phyloP scores from a whole-genome alignment of 2,797 vertebrate species.

The Sternotherus odoratus region DNA sequence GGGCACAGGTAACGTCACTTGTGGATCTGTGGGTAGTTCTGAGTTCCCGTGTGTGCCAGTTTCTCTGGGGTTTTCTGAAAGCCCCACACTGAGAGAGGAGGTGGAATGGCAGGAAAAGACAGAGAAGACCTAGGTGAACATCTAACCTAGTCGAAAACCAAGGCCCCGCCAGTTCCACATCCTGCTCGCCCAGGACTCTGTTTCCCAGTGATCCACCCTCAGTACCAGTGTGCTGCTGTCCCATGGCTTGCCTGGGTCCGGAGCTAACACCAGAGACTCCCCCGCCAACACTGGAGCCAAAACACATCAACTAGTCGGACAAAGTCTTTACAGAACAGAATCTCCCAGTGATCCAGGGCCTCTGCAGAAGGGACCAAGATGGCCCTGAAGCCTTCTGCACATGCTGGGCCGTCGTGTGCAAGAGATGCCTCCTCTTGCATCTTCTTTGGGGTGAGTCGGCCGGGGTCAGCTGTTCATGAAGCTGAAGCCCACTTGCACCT shows the following conservation, averaged over 20 bases:
- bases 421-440: background rate
- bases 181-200: background rate
- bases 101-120: background rate
- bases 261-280: background rate
- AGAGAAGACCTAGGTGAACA: background rate
- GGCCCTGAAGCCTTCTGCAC: fast-evolving
- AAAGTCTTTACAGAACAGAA: background rate
- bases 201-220: background rate
- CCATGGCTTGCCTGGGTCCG: fast-evolving
- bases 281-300: fast-evolving
- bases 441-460: too few species aligned
- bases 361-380: fast-evolving
- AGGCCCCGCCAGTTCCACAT: fast-evolving
- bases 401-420: fast-evolving
- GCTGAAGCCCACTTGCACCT: background rate
- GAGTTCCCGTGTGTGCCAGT: background rate
- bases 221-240: background rate
- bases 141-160: background rate
- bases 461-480: background rate
- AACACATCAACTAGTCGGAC: background rate
- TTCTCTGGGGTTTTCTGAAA: background rate
- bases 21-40: fast-evolving
- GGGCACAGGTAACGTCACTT: background rate
- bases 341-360: background rate
- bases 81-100: fast-evolving